Evolutionary conservation across 2,888 invertebrate species (phyloP).

Genomic region (Rapana venosa): DNA sequence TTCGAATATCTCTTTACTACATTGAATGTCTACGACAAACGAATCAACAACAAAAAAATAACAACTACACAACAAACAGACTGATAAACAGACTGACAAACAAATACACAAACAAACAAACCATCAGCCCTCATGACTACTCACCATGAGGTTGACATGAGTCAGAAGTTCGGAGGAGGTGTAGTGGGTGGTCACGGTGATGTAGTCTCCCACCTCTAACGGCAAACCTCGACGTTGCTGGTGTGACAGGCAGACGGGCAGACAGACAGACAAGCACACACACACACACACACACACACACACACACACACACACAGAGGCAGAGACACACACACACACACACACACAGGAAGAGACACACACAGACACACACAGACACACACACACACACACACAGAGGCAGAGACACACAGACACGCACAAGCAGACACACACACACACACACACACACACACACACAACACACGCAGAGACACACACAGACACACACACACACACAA

Average conservation of each 20-base stretch:
- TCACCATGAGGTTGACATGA: constrained; percentile 52
- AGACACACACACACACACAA: no score
- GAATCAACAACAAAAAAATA: no score
- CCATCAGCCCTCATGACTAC: neutral
- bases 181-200: constrained; percentile 52
- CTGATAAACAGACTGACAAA: neutral
- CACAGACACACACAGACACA: constrained; percentile 5
- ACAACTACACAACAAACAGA: no score
- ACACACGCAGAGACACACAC: no score
- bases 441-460: no score
- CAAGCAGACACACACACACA: no score
- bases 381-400: neutral
- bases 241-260: constrained; percentile 13
- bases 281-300: neutral
- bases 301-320: neutral
- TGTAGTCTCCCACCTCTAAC: constrained; percentile 50
- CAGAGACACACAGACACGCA: no score
- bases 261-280: constrained; percentile 24
- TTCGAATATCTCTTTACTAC: no score
- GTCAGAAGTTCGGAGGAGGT: constrained; percentile 48
- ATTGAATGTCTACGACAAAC: no score
- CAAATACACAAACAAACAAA: neutral
- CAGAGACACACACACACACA: no score
- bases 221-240: constrained; percentile 42
- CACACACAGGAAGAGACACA: no score